Evolutionary conservation across 2,113 vertebrate species (phyloP).

Genomic region (Boleophthalmus pectinirostris): DNA sequence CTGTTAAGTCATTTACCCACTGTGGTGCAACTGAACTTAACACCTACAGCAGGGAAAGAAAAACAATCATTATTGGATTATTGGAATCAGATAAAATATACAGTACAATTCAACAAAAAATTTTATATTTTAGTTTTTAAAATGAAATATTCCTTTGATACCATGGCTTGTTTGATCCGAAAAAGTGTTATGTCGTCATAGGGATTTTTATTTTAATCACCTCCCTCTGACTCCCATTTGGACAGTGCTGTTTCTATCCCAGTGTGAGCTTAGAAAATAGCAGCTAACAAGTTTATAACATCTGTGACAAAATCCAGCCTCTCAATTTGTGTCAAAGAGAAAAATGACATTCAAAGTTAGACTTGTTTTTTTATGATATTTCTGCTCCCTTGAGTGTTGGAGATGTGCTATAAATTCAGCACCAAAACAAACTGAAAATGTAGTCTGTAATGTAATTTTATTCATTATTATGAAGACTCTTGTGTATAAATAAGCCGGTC

Average conservation of each 20-base stretch:
- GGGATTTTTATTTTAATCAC: constrained; percentile 7
- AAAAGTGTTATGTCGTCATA: constrained; percentile 28
- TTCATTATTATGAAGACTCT: constrained; percentile 32
- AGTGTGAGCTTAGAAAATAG: constrained; percentile 69
- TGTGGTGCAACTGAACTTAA: constrained; percentile 35
- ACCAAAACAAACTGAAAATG: constrained; percentile 11
- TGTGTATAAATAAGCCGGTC: constrained; percentile 58
- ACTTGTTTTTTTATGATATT: constrained; percentile 81
- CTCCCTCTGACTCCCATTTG: constrained; percentile 46
- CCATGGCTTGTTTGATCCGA: not conserved
- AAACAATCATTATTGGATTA: not conserved
- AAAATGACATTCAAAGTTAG: constrained; percentile 84
- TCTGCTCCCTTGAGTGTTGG: not conserved
- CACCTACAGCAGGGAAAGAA: not conserved
- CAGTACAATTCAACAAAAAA: not conserved
- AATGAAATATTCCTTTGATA: not conserved
- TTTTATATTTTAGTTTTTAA: not conserved
- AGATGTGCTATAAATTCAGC: not conserved
- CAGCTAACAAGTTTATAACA: constrained; percentile 94
- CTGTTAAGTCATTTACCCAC: constrained; percentile 66
- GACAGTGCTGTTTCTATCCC: constrained; percentile 61
- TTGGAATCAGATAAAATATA: not conserved
- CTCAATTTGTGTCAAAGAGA: constrained; percentile 99
- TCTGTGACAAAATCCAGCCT: constrained; percentile 86
- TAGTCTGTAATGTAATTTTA: constrained; percentile 37